phyloP scores from a whole-genome alignment of 2,113 vertebrate species.

The Sminthopsis crassicaudata region DNA sequence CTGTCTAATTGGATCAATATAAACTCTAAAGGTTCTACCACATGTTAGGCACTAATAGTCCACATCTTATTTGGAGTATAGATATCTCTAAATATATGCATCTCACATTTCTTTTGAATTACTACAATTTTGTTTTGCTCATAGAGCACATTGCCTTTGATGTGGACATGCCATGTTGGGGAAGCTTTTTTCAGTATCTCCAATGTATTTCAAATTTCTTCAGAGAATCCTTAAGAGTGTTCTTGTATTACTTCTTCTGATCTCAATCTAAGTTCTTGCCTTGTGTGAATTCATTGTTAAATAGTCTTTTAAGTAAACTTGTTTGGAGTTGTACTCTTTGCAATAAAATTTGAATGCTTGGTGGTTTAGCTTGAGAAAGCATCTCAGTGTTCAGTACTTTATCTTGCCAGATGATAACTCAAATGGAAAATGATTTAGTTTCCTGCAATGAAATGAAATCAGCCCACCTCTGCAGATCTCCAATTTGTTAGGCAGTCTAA shows the following conservation, averaged over 20 bases:
- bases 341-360: background rate
- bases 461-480: background rate
- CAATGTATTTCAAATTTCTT: background rate
- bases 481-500: background rate
- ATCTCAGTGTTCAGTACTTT: too few species aligned
- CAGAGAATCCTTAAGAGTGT: background rate
- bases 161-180: background rate
- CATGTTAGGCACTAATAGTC: background rate
- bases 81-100: background rate
- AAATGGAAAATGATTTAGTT: background rate
- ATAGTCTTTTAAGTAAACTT: background rate
- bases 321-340: background rate
- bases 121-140: background rate
- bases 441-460: background rate
- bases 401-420: background rate
- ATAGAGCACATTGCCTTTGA: background rate
- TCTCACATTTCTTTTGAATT: background rate
- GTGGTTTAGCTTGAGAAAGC: background rate
- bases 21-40: background rate
- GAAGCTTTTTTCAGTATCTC: background rate
- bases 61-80: background rate
- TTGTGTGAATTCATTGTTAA: background rate
- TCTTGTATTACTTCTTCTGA: background rate
- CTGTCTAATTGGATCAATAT: too few species aligned
- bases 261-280: background rate